Evolutionary conservation across 1,140 invertebrate genomes (phyloP), one percentile per base, ranked within the genome.

Genomic region (Neodiprion fabricii): DNA sequence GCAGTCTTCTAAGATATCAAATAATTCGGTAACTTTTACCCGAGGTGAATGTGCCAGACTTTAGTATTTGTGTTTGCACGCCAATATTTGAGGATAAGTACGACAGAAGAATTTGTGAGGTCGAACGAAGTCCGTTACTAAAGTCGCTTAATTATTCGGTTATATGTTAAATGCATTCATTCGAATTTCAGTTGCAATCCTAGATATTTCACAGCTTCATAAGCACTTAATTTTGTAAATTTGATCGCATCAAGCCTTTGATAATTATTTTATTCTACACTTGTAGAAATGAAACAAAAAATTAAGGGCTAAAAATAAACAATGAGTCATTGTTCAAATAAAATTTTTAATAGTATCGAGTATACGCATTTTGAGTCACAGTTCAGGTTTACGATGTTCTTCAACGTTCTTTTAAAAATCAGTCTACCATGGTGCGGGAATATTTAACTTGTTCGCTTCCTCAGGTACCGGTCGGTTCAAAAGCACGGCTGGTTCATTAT

Each of bases 1-100:
- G 67, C 67, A 69, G 67, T 69, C 21, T 69, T 47, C 11, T 11
- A 69, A 69, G 67, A 69, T 69, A 69, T 69, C 67, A 69, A 69
- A 23, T 69, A 12, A 23, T 69, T 23, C 67, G 5, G 67, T 12
- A 69, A 69, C 17, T 47, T 69, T 69, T 47, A 14, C 21, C 67
- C 11, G 21, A 23, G 10, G 40, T 12, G 21, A 69, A 12, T 14
- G 21, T 12, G 21, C 67, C 67, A 47, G 67, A 14, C 40, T 11
- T 47, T 69, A 12, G 67, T 69, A 69, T 14, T 69, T 69, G 23
- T 69, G 23, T 69, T 69, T 69, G 67, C 67, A 23, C 67, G 67
- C 67, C 67, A 69, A 69, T 69, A 69, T 69, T 9, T 69, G 67
- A 69, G 5, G 23, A 23, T 69, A 69, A 47, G 23, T 21, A 69